phyloP scores from a whole-genome alignment of 2,888 invertebrate genomes.

The Cataglyphis livida region DNA sequence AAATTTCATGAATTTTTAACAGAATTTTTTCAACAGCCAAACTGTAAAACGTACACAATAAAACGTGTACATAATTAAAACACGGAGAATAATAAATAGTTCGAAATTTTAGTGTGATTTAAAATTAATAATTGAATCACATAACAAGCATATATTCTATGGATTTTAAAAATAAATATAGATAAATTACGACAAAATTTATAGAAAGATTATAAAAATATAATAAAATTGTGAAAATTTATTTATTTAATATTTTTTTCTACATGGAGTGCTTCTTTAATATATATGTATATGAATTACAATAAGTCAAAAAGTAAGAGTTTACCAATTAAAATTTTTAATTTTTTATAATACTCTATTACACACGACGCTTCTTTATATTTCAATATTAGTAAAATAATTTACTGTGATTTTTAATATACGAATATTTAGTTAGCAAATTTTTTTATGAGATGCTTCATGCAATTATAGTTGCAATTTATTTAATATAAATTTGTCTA shows the following conservation, averaged over 20 bases:
- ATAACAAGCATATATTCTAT: not conserved
- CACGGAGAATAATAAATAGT: not conserved
- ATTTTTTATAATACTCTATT: not conserved
- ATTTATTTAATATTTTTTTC: not conserved
- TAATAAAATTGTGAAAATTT: not conserved
- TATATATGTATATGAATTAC: not conserved
- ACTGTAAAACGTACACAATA: not conserved
- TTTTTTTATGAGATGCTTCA: not conserved
- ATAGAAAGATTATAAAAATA: not conserved
- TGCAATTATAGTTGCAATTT: not conserved
- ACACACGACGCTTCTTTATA: not conserved
- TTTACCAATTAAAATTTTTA: not conserved
- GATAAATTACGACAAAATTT: not conserved
- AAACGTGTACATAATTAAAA: not conserved
- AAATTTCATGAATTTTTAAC: constrained; percentile 13
- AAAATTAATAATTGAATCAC: not conserved
- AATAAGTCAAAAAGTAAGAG: not conserved
- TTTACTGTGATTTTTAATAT: not conserved
- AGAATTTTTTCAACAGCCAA: not conserved
- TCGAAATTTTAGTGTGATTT: not conserved
- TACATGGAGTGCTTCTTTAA: not conserved
- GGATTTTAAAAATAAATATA: not conserved
- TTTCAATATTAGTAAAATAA: constrained; percentile 4
- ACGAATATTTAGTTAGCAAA: not conserved
- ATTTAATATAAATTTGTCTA: constrained; percentile 1